Evolutionary conservation across 2,888 invertebrate species (phyloP).

Genomic region (Drymonia ruficornis): DNA sequence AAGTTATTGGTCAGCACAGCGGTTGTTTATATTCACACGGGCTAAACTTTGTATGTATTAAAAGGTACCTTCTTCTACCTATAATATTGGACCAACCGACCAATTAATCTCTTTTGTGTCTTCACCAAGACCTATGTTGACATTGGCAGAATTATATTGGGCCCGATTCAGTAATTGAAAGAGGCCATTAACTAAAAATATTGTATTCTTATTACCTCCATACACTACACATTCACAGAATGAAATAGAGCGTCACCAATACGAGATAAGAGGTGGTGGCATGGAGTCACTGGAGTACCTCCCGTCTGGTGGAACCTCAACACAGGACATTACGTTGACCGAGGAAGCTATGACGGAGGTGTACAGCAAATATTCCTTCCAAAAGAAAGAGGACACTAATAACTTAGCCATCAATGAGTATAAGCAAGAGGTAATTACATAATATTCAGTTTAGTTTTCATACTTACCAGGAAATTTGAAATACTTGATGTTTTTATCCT

Average conservation of each 20-base stretch:
- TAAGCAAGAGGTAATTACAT: slow-evolving; percentile 55
- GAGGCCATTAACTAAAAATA: no score
- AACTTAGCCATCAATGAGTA: slow-evolving; percentile 69
- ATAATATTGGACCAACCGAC: no score
- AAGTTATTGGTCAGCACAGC: no score
- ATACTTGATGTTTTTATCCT: no score
- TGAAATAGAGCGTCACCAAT: slow-evolving; percentile 54
- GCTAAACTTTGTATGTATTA: no score
- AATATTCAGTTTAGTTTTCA: neutral
- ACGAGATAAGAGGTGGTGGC: slow-evolving; percentile 58
- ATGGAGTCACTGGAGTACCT: slow-evolving; percentile 70
- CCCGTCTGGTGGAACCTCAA: slow-evolving; percentile 53
- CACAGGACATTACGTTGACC: slow-evolving; percentile 57
- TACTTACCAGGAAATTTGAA: neutral
- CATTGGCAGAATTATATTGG: no score
- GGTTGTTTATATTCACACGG: no score
- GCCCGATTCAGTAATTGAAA: no score
- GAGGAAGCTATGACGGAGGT: slow-evolving; percentile 73
- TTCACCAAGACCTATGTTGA: no score
- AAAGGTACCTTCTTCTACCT: no score
- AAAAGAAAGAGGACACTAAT: slow-evolving; percentile 65
- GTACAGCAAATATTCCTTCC: slow-evolving; percentile 74
- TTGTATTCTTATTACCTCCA: no score
- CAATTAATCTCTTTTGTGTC: no score
- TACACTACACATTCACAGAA: slow-evolving; percentile 45